Conservation (phyloP, 2,113 vertebrate species). For the Fulica atra region DNA sequence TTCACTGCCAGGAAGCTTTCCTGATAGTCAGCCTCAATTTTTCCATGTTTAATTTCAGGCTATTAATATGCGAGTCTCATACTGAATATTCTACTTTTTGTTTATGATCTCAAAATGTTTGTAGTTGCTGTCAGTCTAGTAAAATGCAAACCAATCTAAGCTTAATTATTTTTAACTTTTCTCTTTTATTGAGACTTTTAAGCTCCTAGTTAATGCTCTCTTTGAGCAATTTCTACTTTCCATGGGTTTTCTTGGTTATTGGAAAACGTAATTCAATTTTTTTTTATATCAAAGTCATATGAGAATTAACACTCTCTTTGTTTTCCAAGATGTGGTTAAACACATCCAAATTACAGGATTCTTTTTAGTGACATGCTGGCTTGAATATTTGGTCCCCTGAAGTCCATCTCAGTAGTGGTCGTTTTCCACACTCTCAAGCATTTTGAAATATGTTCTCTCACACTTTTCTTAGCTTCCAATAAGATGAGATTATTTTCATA, state of each 20-base stretch:
- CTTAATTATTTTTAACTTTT: constrained; percentile 4
- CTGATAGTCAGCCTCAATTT: constrained; percentile 58
- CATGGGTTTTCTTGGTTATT: neutral
- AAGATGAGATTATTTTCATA: neutral
- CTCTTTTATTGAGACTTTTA: neutral
- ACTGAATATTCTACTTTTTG: neutral
- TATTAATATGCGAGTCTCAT: constrained; percentile 44
- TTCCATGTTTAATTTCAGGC: constrained; percentile 68
- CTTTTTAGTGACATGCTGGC: neutral
- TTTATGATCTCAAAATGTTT: constrained; percentile 28
- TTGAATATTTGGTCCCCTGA: neutral
- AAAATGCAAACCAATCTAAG: neutral
- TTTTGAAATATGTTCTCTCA: neutral
- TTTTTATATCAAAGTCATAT: neutral
- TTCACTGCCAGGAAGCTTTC: constrained; percentile 62
- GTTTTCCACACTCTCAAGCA: neutral
- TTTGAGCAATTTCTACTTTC: neutral
- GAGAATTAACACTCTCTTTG: neutral
- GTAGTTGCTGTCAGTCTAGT: neutral
- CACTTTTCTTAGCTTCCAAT: neutral
- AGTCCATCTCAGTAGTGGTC: neutral
- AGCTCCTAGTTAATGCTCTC: neutral
- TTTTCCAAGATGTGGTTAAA: neutral
- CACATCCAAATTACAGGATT: neutral
- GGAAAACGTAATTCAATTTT: neutral